Evolutionary conservation across 2,888 invertebrate genomes (phyloP).

Genomic region (Phania funesta): DNA sequence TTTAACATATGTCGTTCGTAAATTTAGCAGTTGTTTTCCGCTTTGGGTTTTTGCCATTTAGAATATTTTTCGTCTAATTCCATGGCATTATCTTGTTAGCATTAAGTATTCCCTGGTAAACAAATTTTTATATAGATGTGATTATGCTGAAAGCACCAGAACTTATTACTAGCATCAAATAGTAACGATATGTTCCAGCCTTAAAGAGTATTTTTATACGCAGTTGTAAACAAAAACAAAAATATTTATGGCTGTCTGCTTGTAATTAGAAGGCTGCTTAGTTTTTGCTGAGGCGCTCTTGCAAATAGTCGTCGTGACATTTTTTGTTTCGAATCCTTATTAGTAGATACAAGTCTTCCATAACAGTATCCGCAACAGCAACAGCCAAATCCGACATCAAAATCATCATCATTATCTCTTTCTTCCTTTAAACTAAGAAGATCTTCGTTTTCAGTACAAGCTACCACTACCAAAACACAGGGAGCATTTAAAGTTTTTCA

Average conservation of each 20-base stretch:
- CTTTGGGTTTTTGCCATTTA: neutral
- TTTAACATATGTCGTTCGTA: neutral
- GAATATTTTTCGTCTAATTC: neutral
- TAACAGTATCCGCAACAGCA: neutral
- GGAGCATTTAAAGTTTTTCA: too few relatives aligned
- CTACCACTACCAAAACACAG: too few relatives aligned
- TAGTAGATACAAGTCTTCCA: slow-evolving; percentile 38
- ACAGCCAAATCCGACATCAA: neutral
- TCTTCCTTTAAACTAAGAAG: neutral
- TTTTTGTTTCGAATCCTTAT: slow-evolving; percentile 55
- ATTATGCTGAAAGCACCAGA: neutral
- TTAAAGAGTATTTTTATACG: neutral
- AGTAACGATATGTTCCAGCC: neutral
- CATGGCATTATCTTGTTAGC: slow-evolving; percentile 28
- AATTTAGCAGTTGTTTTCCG: neutral
- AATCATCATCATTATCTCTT: slow-evolving; percentile 10
- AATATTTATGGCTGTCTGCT: neutral
- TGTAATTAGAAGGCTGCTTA: slow-evolving; percentile 1
- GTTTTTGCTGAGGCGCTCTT: slow-evolving; percentile 5
- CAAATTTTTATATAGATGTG: slow-evolving; percentile 5
- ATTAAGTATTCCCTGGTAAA: neutral
- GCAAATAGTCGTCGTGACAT: slow-evolving; percentile 52
- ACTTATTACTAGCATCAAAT: too few relatives aligned
- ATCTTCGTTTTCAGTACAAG: too few relatives aligned
- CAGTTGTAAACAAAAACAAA: neutral